phyloP scores from a whole-genome alignment of 2,113 vertebrate species.

The Poeciliopsis occidentalis region DNA sequence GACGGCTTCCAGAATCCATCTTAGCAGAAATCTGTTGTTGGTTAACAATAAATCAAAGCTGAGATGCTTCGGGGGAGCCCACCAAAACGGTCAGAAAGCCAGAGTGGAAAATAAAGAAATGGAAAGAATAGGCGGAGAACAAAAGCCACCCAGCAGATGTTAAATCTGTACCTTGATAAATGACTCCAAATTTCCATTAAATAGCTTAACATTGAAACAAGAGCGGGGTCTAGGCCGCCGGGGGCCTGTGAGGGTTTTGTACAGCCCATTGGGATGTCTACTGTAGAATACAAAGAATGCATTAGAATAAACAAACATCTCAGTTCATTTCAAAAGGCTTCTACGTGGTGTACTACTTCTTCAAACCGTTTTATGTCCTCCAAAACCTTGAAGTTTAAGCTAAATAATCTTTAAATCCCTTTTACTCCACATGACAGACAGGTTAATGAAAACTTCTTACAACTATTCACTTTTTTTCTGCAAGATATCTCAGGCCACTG shows the following conservation, averaged over 20 bases:
- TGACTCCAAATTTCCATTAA: conserved; percentile 96
- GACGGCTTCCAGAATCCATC: conserved; percentile 57
- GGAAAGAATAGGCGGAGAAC: conserved; percentile 67
- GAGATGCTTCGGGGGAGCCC: conserved; percentile 56
- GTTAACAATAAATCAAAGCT: conserved; percentile 40
- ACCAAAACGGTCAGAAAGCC: conserved; percentile 58
- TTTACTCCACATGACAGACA: conserved; percentile 16
- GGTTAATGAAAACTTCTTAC: background rate
- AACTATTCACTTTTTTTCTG: conserved; percentile 15
- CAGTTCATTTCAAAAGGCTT: conserved; percentile 5
- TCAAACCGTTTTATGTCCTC: conserved; percentile 2
- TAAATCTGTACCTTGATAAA: conserved; percentile 91
- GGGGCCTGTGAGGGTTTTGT: conserved; percentile 90
- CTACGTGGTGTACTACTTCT: background rate
- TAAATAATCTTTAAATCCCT: conserved; percentile 22
- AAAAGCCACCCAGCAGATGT: conserved; percentile 68
- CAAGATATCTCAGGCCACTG: conserved; percentile 37
- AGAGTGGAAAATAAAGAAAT: conserved; percentile 75
- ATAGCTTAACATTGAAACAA: conserved; percentile 93
- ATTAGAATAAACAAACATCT: conserved; percentile 48
- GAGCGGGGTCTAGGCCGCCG: conserved; percentile 90
- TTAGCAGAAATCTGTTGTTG: conserved; percentile 70
- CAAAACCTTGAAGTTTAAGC: conserved; percentile 9
- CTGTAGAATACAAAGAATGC: conserved; percentile 82
- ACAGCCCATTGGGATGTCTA: conserved; percentile 90